Percentiles rank a stretch among this genome's conserved stretches.
Conservation (phyloP, 2,797 vertebrate genomes). For the Arnoldichthys spilopterus region DNA sequence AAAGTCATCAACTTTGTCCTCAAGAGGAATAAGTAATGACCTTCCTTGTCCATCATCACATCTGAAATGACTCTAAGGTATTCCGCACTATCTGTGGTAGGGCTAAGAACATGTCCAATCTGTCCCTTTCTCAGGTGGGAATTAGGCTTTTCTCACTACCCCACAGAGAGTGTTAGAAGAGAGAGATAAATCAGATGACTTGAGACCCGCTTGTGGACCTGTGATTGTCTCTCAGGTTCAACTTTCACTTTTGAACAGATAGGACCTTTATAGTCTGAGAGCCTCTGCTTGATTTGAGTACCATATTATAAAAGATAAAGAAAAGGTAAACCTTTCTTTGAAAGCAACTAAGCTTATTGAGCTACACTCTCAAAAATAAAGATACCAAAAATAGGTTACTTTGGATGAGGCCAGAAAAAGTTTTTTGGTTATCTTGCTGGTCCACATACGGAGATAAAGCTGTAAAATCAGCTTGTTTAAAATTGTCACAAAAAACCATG, state of each 20-base stretch:
- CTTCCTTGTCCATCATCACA: slow-evolving; percentile 51
- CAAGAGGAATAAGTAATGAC: slow-evolving; percentile 55
- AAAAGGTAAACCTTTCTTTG: background rate
- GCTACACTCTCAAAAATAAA: too few relatives aligned
- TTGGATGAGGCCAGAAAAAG: too few relatives aligned
- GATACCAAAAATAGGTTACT: too few relatives aligned
- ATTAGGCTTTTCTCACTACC: slow-evolving; percentile 74
- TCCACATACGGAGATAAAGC: too few relatives aligned
- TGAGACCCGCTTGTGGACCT: slow-evolving; percentile 42
- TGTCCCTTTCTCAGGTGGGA: slow-evolving; percentile 75
- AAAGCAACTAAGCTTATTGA: too few relatives aligned
- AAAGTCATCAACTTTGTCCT: slow-evolving; percentile 54
- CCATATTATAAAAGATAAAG: slow-evolving; percentile 8
- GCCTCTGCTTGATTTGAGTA: background rate
- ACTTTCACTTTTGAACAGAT: slow-evolving; percentile 27
- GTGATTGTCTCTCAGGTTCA: slow-evolving; percentile 44
- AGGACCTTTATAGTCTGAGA: slow-evolving; percentile 36
- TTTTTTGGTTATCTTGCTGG: too few relatives aligned
- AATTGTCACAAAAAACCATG: too few relatives aligned
- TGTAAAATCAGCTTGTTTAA: too few relatives aligned
- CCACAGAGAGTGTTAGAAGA: slow-evolving; percentile 44
- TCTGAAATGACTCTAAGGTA: slow-evolving; percentile 49
- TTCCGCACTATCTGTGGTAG: slow-evolving; percentile 53
- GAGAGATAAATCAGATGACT: slow-evolving; percentile 49
- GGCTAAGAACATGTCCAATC: slow-evolving; percentile 66